Evolutionary conservation across 1,140 invertebrate species (phyloP), one percentile per base, ranked within the genome.

Genomic region (Achatina immaculata): DNA sequence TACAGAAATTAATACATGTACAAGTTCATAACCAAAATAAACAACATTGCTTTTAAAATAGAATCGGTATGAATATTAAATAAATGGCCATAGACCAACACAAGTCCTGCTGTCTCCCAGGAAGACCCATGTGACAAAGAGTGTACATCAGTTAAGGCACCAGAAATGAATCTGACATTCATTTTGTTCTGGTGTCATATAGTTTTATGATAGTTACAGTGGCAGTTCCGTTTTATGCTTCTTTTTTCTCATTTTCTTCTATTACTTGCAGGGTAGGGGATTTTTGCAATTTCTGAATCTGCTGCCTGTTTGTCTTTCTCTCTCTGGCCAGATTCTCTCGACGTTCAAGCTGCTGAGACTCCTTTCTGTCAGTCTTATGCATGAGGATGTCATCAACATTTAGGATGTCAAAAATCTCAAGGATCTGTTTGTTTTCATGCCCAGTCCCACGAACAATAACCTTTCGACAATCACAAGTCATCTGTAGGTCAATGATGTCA

Each of bases 331-430:
- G 34, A n/a, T 38, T 51, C 38, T 80, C 68, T 9, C 68, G 19
- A 0, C 31, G 31, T 36, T 80, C 78, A 0, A 55, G 42, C 34
- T 80, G 43, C 24, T 42, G 78, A 24, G 62, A 55, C 42, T 42
- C 24, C 40, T 55, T 51, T 40, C 78, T 48, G 9, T 48, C 48
- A 16, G 43, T 14, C 0, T 72, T 40, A 3, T 71, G 66, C 78
- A 72, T 38, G 0, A 80, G 48, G 31, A 80, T 43, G 48, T 80
- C 78, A 45, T 80, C 78, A 7, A 80, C 28, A 34, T 80, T 80
- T 36, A 36, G 40, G 14, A 80, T 48, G 3, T 80, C 78, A 72
- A 80, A 80, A 40, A 80, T 58, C 68, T 80, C 78, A n/a, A 80
- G 78, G 36, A 80, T 48, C 0, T 40, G 42, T 14, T 58, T 69